These are phyloP conservation scores for Brachionichthys hirsutus DNA, from an alignment of 2,113 vertebrate species.

Conservation along the genomic window DNA sequence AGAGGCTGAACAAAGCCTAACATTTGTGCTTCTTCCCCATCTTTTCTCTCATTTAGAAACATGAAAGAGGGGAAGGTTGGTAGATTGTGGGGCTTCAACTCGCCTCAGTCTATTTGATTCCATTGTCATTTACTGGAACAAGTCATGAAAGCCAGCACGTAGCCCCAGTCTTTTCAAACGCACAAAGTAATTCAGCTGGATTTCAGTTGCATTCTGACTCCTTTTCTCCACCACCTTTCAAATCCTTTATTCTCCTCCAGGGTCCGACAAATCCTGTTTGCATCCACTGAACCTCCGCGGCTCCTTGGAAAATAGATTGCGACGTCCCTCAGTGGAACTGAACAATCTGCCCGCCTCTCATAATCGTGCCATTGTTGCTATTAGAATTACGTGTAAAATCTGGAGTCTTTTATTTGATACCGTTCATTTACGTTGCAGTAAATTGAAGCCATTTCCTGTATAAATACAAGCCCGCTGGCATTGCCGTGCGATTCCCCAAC, in stretches of 20 bases:
- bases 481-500: conserved; percentile 22
- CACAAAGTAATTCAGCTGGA: conserved; percentile 38
- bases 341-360: conserved; percentile 32
- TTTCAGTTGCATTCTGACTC: conserved; percentile 40
- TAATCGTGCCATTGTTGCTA: conserved; percentile 18
- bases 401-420: conserved; percentile 22
- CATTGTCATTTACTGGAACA: conserved; percentile 40
- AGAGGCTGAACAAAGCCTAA: conserved; percentile 48
- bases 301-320: conserved; percentile 40
- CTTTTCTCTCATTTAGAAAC: conserved; percentile 50
- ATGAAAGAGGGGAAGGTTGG: conserved; percentile 50
- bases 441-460: neutral
- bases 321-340: conserved; percentile 16
- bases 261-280: conserved; percentile 30
- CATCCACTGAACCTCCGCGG: conserved; percentile 3
- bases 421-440: conserved; percentile 4
- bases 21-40: conserved; percentile 33
- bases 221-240: conserved; percentile 24
- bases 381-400: conserved; percentile 27
- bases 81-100: conserved; percentile 50
- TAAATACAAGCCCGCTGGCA: conserved; percentile 6
- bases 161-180: conserved; percentile 42
- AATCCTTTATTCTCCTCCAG: conserved; percentile 23
- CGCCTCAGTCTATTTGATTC: conserved; percentile 39
- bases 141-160: conserved; percentile 43